phyloP scores from a whole-genome alignment of 2,797 vertebrate species.

The Arrhamphus sclerolepis region DNA sequence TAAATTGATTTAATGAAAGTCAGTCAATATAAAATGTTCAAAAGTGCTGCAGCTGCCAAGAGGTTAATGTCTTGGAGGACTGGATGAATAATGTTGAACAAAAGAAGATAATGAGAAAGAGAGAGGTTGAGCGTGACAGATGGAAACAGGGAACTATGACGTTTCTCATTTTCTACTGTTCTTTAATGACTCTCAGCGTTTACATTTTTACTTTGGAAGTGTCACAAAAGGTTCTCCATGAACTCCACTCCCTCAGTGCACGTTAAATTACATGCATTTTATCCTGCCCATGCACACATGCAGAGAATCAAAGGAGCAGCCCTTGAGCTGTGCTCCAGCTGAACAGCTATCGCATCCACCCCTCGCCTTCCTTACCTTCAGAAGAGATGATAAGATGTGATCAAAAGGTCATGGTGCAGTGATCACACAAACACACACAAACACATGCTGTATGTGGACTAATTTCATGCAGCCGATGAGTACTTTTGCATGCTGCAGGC shows the following conservation, averaged over 20 bases:
- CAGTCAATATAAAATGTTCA: conserved; percentile 31
- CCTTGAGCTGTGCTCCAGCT: conserved; percentile 16
- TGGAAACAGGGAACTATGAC: no score
- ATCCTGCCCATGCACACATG: neutral
- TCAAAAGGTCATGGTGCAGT: conserved; percentile 20
- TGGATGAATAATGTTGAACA: neutral
- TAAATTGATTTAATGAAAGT: conserved; percentile 42
- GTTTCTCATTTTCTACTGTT: neutral
- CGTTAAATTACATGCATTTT: conserved; percentile 29
- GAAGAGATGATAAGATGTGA: conserved; percentile 17
- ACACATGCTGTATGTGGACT: conserved; percentile 16
- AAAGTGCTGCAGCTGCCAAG: neutral
- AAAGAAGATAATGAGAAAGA: neutral
- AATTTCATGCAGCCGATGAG: conserved; percentile 21
- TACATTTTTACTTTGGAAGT: conserved; percentile 10
- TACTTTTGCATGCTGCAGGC: neutral
- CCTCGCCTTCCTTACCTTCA: conserved; percentile 20
- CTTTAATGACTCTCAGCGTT: no score
- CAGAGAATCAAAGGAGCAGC: neutral
- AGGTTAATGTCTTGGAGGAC: conserved; percentile 2
- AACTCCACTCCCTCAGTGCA: conserved; percentile 24
- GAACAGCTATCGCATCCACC: conserved; percentile 24
- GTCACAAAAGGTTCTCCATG: conserved; percentile 14
- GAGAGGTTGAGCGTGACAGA: no score
- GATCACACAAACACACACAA: conserved; percentile 7